Percentiles rank a stretch among this genome's conserved stretches.
These are phyloP conservation scores for Linepithema humile DNA, from an alignment of 1,140 invertebrate genomes.

Conservation along the genomic window DNA sequence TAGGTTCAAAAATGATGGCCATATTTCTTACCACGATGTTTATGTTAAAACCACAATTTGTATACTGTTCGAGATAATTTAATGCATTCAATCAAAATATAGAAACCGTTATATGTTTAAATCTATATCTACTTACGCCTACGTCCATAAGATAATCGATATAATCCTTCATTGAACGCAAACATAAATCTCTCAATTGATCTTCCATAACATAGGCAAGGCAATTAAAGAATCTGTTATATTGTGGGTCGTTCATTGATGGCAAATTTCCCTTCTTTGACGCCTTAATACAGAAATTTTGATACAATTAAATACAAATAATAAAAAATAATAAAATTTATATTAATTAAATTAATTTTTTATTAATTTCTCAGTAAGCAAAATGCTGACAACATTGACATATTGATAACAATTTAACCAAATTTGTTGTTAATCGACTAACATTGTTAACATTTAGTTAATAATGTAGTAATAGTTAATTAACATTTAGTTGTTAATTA, in stretches of 20 bases:
- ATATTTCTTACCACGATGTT: conserved; percentile 88
- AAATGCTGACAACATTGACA: too few relatives aligned
- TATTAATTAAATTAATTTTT: neutral
- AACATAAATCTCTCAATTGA: conserved; percentile 91
- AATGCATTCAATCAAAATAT: neutral
- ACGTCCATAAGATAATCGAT: conserved; percentile 91
- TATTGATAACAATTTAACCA: too few relatives aligned
- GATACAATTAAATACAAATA: neutral
- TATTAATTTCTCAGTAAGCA: neutral
- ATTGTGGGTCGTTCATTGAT: conserved; percentile 87
- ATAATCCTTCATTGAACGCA: conserved; percentile 92
- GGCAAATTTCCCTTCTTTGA: conserved; percentile 90
- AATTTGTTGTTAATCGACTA: too few relatives aligned
- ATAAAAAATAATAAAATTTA: neutral
- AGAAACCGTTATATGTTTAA: neutral
- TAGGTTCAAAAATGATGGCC: conserved; percentile 91
- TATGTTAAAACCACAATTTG: conserved; percentile 91
- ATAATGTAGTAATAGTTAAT: too few relatives aligned
- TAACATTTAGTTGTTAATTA: too few relatives aligned
- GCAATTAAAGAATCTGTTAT: conserved; percentile 92
- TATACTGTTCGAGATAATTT: conserved; percentile 82
- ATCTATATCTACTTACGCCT: conserved; percentile 85
- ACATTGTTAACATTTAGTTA: too few relatives aligned
- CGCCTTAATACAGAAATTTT: conserved; percentile 84
- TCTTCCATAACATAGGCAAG: conserved; percentile 94